Percentiles rank a stretch among this genome's conserved stretches.
These are phyloP conservation scores for Magallana nippona DNA, from an alignment of 2,888 invertebrate genomes.

Conservation along the genomic window DNA sequence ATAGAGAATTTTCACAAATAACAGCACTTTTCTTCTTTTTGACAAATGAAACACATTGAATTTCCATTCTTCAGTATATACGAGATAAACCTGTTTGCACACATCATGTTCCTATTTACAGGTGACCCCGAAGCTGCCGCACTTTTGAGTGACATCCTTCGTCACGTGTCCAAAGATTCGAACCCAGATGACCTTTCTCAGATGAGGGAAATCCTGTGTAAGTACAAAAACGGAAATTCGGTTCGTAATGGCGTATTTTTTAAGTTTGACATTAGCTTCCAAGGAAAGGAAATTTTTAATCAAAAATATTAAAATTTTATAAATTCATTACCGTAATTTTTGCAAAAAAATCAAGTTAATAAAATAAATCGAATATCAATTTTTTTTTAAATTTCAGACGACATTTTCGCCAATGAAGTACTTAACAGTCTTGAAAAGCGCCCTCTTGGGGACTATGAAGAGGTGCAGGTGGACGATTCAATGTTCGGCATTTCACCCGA, in stretches of 20 bases:
- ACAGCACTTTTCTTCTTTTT: no score
- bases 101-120: conserved; percentile 11
- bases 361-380: no score
- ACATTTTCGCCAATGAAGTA: conserved; percentile 61
- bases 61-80: no score
- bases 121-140: conserved; percentile 62
- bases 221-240: not conserved
- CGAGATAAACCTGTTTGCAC: no score
- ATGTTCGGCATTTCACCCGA: not conserved
- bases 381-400: conserved; percentile 54
- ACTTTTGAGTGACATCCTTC: conserved; percentile 59
- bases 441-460: conserved; percentile 45
- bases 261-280: no score
- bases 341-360: no score
- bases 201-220: conserved; percentile 60
- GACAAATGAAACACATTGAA: no score
- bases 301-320: no score
- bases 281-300: no score
- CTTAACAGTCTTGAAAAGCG: conserved; percentile 53
- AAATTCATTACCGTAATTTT: no score
- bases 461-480: conserved; percentile 3
- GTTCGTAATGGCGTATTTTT: no score
- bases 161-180: conserved; percentile 60
- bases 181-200: conserved; percentile 63
- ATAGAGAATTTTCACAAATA: no score